A percentile compares a stretch with the other conserved stretches of the same genome.
These are phyloP conservation scores for Zaprionus nigranus DNA, from an alignment of 1,140 invertebrate species.

Conservation along the genomic window DNA sequence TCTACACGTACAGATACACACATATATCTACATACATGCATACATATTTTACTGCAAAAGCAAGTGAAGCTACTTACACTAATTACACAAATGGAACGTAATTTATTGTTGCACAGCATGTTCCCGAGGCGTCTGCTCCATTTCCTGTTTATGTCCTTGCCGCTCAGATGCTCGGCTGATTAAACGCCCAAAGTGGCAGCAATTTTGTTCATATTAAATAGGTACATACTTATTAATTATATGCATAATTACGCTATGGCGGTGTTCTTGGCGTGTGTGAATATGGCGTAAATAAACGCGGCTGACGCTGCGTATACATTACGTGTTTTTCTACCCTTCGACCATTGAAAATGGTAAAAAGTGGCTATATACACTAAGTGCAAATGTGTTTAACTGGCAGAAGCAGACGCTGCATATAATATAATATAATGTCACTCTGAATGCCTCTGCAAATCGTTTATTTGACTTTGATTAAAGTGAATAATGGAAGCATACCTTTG, in stretches of 20 bases:
- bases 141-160: slow-evolving; percentile 19
- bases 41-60: neutral
- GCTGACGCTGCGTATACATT: slow-evolving; percentile 69
- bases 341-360: slow-evolving; percentile 4
- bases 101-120: slow-evolving; percentile 56
- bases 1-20: neutral
- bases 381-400: neutral
- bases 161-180: slow-evolving; percentile 23
- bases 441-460: too few species aligned
- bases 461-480: too few species aligned
- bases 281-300: slow-evolving; percentile 59
- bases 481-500: too few species aligned
- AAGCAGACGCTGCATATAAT: too few species aligned
- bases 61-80: slow-evolving; percentile 64
- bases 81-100: slow-evolving; percentile 78
- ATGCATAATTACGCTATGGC: slow-evolving; percentile 75
- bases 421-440: too few species aligned
- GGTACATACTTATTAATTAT: slow-evolving; percentile 80
- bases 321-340: slow-evolving; percentile 48
- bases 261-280: slow-evolving; percentile 14
- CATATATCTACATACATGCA: neutral
- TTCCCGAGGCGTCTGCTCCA: slow-evolving; percentile 9
- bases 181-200: slow-evolving; percentile 59
- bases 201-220: slow-evolving; percentile 77
- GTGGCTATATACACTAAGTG: neutral